Percentiles rank a stretch among this genome's conserved stretches.
These are phyloP conservation scores for Myzus persicae DNA, from an alignment of 1,140 invertebrate species.

Conservation along the genomic window DNA sequence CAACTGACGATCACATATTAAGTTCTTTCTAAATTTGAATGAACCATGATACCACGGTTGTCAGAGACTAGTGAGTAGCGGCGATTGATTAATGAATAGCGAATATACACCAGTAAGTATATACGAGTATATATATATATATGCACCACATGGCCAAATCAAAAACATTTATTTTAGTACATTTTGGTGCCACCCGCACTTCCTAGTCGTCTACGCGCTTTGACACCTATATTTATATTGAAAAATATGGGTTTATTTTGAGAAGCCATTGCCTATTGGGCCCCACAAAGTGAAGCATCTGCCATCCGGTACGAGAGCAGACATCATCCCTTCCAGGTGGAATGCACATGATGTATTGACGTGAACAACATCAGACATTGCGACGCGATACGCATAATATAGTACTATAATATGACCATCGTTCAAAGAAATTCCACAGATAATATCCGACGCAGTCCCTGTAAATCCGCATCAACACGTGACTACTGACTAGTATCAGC, in stretches of 20 bases:
- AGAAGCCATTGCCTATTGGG: conserved; percentile 16
- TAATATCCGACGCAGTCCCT: background rate
- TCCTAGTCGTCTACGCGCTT: background rate
- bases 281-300: background rate
- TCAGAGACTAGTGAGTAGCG: background rate
- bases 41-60: background rate
- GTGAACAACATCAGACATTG: background rate
- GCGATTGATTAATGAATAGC: background rate
- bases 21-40: background rate
- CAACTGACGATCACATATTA: background rate
- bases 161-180: background rate
- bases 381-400: conserved; percentile 5
- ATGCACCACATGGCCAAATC: background rate
- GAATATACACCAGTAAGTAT: background rate
- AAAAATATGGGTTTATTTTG: conserved; percentile 29
- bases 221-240: background rate
- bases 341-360: background rate
- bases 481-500: background rate
- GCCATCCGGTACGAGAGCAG: background rate
- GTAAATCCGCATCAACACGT: background rate
- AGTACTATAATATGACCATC: background rate
- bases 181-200: background rate
- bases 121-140: too few species aligned
- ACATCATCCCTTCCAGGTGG: conserved; percentile 37
- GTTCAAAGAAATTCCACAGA: background rate